Conservation (phyloP, 2,888 invertebrate genomes). For the Amiota minor region DNA sequence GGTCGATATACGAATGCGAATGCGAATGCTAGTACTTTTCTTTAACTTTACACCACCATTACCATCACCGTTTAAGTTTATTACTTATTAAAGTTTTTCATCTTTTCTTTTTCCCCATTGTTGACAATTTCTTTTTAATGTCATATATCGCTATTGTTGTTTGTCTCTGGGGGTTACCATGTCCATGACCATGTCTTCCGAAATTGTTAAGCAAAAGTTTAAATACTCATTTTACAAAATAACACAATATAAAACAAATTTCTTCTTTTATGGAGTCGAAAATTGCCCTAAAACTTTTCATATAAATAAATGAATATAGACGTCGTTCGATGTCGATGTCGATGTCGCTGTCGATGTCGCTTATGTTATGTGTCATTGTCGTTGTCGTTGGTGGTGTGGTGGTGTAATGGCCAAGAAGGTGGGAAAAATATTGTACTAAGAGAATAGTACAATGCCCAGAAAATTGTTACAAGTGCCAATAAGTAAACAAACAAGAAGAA, state of each 20-base stretch:
- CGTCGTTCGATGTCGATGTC: too few relatives aligned
- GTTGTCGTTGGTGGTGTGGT: background rate
- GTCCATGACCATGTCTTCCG: slow-evolving; percentile 50
- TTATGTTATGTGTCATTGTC: slow-evolving; percentile 44
- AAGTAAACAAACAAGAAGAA: background rate
- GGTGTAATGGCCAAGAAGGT: too few relatives aligned
- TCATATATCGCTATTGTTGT: slow-evolving; percentile 1
- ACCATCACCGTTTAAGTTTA: background rate
- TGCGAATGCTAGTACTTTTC: too few relatives aligned
- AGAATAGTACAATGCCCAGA: slow-evolving; percentile 35
- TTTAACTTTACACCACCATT: too few relatives aligned
- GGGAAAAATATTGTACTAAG: too few relatives aligned
- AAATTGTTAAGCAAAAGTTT: slow-evolving; percentile 46
- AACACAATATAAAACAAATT: slow-evolving; percentile 63
- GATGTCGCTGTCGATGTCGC: too few relatives aligned
- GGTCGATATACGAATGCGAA: too few relatives aligned
- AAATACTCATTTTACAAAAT: slow-evolving; percentile 66
- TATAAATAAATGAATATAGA: slow-evolving; percentile 61
- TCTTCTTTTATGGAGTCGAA: slow-evolving; percentile 67
- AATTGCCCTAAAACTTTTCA: slow-evolving; percentile 63
- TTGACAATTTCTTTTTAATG: slow-evolving; percentile 27
- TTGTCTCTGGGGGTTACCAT: slow-evolving; percentile 9
- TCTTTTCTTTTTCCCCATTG: background rate
- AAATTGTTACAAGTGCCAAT: slow-evolving; percentile 64
- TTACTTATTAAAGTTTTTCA: slow-evolving; percentile 22